Conservation (phyloP, 2,797 vertebrate genomes). For the Xyrichtys novacula region DNA sequence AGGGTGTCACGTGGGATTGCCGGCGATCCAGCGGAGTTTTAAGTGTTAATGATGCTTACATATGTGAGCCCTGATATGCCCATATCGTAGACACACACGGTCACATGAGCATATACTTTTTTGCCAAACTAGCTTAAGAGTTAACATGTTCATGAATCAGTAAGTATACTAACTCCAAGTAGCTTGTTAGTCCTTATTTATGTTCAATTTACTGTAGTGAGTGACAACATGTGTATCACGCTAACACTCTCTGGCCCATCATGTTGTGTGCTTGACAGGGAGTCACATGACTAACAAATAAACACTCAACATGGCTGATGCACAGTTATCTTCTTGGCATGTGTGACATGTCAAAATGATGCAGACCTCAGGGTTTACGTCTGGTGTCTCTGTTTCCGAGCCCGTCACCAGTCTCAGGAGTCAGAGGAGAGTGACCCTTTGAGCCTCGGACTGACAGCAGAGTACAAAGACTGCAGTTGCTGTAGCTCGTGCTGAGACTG, state of each 20-base stretch:
- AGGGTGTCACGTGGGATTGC: too few species aligned
- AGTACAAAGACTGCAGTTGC: constrained; percentile 20
- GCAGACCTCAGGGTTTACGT: constrained; percentile 36
- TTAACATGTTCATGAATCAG: too few species aligned
- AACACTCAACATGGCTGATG: constrained; percentile 35
- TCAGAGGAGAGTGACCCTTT: constrained; percentile 39
- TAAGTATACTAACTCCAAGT: too few species aligned
- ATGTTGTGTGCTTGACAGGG: constrained; percentile 30
- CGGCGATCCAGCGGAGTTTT: too few species aligned
- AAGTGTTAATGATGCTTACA: too few species aligned
- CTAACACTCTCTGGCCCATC: constrained; percentile 15
- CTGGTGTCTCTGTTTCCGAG: constrained; percentile 19
- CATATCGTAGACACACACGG: too few species aligned
- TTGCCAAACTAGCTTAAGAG: too few species aligned
- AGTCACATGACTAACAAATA: constrained; percentile 36
- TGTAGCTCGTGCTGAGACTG: constrained; percentile 1
- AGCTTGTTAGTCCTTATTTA: too few species aligned
- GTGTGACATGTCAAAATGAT: constrained; percentile 43
- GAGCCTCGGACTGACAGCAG: constrained; percentile 51
- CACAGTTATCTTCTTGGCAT: constrained; percentile 28
- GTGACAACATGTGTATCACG: constrained; percentile 3
- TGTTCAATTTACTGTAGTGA: too few species aligned
- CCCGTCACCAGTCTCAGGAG: constrained; percentile 37
- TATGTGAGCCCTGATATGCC: too few species aligned
- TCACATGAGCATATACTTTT: too few species aligned